Evolutionary conservation across 2,113 vertebrate genomes (phyloP).

Genomic region (Perca fluviatilis): DNA sequence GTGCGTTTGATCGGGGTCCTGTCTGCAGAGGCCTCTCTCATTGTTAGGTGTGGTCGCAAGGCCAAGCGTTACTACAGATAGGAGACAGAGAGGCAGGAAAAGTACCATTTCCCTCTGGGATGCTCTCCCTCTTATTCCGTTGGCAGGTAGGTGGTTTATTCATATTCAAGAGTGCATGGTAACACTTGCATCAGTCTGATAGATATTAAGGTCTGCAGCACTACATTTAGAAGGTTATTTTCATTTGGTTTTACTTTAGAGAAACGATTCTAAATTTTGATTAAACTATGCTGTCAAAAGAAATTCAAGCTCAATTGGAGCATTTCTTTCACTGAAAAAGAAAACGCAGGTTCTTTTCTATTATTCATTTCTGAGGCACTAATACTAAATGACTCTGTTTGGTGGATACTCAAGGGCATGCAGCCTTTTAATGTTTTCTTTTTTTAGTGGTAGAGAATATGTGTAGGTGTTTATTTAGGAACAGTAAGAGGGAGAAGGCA

Average conservation of each 20-base stretch:
- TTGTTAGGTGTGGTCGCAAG: conserved; percentile 31
- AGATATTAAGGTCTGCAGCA: not conserved
- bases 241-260: not conserved
- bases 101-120: conserved; percentile 37
- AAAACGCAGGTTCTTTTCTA: not conserved
- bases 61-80: conserved; percentile 29
- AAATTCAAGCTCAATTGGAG: conserved; percentile 19
- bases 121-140: not conserved
- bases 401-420: not conserved
- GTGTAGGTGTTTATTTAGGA: not conserved
- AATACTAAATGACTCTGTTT: not conserved
- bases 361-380: not conserved
- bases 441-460: too few species aligned
- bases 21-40: conserved; percentile 29
- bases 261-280: conserved; percentile 7
- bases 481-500: not conserved
- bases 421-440: not conserved
- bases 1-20: conserved; percentile 29
- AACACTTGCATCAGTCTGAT: not conserved
- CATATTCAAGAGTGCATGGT: not conserved
- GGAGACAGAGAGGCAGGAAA: conserved; percentile 14
- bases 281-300: conserved; percentile 13
- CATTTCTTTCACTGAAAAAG: not conserved
- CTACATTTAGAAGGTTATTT: not conserved
- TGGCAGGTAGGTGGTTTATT: conserved; percentile 16